phyloP scores from a whole-genome alignment of 2,888 invertebrate genomes.

The Archaeoteleia sp. region DNA sequence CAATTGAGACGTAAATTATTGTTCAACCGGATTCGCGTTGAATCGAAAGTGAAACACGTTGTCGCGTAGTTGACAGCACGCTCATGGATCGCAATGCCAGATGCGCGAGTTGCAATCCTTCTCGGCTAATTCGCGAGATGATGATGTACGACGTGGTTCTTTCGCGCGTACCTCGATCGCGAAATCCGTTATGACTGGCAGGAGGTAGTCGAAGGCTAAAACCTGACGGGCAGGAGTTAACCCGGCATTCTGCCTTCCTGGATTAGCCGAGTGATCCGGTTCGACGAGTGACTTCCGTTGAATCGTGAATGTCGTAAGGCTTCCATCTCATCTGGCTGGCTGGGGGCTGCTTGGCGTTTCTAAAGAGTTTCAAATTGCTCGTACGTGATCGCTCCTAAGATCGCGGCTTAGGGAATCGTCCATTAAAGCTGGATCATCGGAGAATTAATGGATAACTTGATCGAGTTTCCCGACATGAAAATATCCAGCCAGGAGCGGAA shows the following conservation, averaged over 20 bases:
- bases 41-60: constrained; percentile 32
- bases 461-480: constrained; percentile 32
- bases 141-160: constrained; percentile 31
- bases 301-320: constrained; percentile 40
- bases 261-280: constrained; percentile 57
- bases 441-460: constrained; percentile 45
- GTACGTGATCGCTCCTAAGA: constrained; percentile 48
- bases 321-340: constrained; percentile 26
- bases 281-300: constrained; percentile 46
- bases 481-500: constrained; percentile 13
- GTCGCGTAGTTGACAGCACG: constrained; percentile 10
- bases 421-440: constrained; percentile 46
- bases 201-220: constrained; percentile 24
- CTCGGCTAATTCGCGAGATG: constrained; percentile 25
- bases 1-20: constrained; percentile 42
- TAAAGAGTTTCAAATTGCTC: constrained; percentile 48
- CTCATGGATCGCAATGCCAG: too few species aligned
- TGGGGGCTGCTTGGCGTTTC: constrained; percentile 24
- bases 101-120: too few species aligned
- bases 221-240: constrained; percentile 48
- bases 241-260: constrained; percentile 49
- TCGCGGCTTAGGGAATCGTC: constrained; percentile 37
- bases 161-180: constrained; percentile 16
- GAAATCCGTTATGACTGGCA: constrained; percentile 40
- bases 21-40: constrained; percentile 7